These are phyloP conservation scores for Haliclona indistincta DNA, from an alignment of 37 sponge, comb jelly and placozoan genomes.

Conservation along the genomic window DNA sequence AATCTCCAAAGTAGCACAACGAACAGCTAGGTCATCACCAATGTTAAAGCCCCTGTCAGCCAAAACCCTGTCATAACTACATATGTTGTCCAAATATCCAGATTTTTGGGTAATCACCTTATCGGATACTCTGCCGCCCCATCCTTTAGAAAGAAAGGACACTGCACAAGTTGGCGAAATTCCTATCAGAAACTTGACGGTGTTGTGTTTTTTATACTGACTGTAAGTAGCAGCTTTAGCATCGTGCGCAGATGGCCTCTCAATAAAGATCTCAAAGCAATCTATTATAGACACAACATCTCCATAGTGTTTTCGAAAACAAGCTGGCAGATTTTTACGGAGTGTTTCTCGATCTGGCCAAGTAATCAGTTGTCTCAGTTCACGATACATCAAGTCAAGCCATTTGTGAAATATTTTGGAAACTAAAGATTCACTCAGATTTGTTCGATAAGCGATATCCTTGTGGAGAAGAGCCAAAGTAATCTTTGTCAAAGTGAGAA, in stretches of 20 bases:
- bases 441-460: constrained; percentile 4
- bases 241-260: constrained; percentile 20
- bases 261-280: constrained; percentile 32
- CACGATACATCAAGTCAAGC: neutral
- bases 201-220: constrained; percentile 45
- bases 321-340: neutral
- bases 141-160: constrained; percentile 26
- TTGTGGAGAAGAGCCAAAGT: neutral
- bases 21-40: constrained; percentile 19
- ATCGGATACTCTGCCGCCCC: constrained; percentile 46
- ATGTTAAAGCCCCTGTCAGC: constrained; percentile 31
- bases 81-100: constrained; percentile 15
- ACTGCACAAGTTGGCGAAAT: constrained; percentile 23
- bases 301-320: neutral
- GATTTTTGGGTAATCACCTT: constrained; percentile 19
- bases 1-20: constrained; percentile 27
- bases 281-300: constrained; percentile 24
- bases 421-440: neutral
- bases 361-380: neutral
- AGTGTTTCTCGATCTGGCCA: neutral
- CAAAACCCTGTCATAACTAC: constrained; percentile 15
- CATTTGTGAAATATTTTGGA: constrained; percentile 9
- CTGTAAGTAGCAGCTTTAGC: constrained; percentile 22
- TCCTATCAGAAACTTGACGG: constrained; percentile 39
- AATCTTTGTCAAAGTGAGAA: constrained; percentile 2